These are phyloP conservation scores for Ooceraea biroi DNA, from an alignment of 1,140 invertebrate genomes.

Conservation along the genomic window DNA sequence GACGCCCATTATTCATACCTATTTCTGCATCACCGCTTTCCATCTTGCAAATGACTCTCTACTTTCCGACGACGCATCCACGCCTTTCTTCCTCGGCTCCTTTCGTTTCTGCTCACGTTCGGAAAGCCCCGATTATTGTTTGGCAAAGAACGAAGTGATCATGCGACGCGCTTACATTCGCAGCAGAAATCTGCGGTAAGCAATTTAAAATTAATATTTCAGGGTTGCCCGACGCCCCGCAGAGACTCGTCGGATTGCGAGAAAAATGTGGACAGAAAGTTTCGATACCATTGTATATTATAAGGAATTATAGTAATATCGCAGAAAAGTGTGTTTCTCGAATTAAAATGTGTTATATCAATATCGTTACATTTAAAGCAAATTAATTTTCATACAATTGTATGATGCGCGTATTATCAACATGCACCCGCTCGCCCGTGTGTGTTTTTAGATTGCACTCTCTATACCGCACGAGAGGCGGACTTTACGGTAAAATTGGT, in stretches of 20 bases:
- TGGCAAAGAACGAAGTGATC: background rate
- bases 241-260: background rate
- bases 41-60: slow-evolving; percentile 63
- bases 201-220: too few relatives aligned
- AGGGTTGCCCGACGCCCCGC: too few relatives aligned
- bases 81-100: slow-evolving; percentile 24
- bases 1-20: slow-evolving; percentile 69
- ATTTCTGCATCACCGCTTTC: slow-evolving; percentile 58
- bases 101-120: slow-evolving; percentile 26
- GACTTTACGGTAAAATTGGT: slow-evolving; percentile 46
- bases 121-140: background rate
- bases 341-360: slow-evolving; percentile 1
- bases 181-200: background rate
- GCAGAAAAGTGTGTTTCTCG: background rate
- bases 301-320: too few relatives aligned
- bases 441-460: slow-evolving; percentile 24
- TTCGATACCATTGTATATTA: slow-evolving; percentile 7
- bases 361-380: too few relatives aligned
- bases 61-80: slow-evolving; percentile 36
- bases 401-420: background rate
- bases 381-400: too few relatives aligned
- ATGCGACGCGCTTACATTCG: background rate
- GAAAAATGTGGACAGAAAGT: background rate
- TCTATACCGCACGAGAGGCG: slow-evolving; percentile 12
- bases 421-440: background rate